Evolutionary conservation across 2,888 invertebrate genomes (phyloP).

Genomic region (Salpingus planirostris): DNA sequence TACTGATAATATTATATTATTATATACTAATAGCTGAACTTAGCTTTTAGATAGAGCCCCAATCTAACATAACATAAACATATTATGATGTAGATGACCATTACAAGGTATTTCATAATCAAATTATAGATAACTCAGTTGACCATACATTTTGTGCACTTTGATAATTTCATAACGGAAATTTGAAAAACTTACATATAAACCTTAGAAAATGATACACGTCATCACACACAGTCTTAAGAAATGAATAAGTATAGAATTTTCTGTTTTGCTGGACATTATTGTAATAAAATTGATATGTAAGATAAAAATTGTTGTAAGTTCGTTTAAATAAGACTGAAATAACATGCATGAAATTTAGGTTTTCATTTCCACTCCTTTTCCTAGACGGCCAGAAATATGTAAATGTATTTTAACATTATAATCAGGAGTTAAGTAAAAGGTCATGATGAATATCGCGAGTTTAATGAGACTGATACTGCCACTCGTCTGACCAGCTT

Average conservation of each 20-base stretch:
- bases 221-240: too few relatives aligned
- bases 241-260: too few relatives aligned
- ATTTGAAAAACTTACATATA: constrained; percentile 23
- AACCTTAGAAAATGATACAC: constrained; percentile 20
- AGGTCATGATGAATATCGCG: too few relatives aligned
- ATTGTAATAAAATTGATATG: constrained; percentile 24
- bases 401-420: too few relatives aligned
- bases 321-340: constrained; percentile 34
- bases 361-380: not conserved
- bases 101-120: constrained; percentile 30
- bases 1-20: constrained; percentile 33
- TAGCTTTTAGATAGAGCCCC: constrained; percentile 1
- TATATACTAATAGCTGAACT: constrained; percentile 12
- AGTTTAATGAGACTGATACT: too few relatives aligned
- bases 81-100: constrained; percentile 10
- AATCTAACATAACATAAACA: constrained; percentile 7
- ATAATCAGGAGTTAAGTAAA: too few relatives aligned
- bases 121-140: constrained; percentile 20
- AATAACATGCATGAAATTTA: constrained; percentile 12
- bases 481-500: too few relatives aligned
- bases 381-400: too few relatives aligned
- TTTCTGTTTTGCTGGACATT: constrained; percentile 21
- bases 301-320: constrained; percentile 30
- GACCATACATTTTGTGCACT: constrained; percentile 23
- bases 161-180: constrained; percentile 15